Conservation (phyloP, 2,113 vertebrate species). For the Piaya cayana region DNA sequence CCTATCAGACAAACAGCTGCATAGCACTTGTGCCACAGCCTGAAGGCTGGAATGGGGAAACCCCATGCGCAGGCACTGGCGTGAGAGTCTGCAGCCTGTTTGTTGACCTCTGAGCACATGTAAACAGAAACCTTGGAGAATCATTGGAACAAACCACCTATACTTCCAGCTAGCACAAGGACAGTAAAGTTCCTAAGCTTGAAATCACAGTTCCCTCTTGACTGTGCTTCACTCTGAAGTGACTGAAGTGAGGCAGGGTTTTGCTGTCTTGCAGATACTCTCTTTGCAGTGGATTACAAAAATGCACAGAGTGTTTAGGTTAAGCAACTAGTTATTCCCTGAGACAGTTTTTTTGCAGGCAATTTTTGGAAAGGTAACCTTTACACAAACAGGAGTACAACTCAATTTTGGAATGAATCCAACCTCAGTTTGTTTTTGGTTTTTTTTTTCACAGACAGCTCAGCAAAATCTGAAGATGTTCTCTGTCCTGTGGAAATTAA, state of each 20-base stretch:
- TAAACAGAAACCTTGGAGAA: neutral
- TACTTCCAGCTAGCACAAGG: neutral
- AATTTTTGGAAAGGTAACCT: neutral
- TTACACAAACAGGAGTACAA: neutral
- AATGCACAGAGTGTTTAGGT: neutral
- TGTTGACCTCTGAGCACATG: accelerated
- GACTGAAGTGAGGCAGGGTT: neutral
- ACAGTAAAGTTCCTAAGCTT: neutral
- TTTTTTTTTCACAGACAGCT: neutral
- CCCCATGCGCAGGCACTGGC: accelerated
- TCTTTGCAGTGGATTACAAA: neutral
- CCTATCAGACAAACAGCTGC: conserved; percentile 14
- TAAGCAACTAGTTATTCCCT: neutral
- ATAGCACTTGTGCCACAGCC: neutral
- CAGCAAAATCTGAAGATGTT: neutral
- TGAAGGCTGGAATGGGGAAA: neutral
- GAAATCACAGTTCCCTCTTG: neutral
- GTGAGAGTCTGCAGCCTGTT: neutral
- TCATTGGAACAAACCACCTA: neutral
- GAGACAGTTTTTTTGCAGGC: neutral
- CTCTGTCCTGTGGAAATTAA: neutral
- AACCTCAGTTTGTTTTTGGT: neutral
- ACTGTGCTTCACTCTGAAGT: neutral
- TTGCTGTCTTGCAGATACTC: neutral
- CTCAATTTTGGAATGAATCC: neutral